Base-by-base conservation (phyloP, 2,888 invertebrate species). In the Ormyrus thymus region DNA sequence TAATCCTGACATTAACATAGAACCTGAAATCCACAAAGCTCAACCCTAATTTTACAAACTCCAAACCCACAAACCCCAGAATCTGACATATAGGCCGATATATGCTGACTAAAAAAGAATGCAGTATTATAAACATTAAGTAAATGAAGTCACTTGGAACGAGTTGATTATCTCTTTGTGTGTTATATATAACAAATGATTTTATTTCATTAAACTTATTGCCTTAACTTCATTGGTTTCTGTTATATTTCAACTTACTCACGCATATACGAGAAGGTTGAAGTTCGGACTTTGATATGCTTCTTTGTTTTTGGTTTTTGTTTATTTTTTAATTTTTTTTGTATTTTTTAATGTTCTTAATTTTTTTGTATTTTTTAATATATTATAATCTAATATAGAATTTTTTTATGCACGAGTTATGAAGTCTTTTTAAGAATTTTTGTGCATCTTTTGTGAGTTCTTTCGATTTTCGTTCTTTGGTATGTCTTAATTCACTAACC, bases 1-100 rank as follows among this genome's bases (percentile, higher is more conserved):
- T 29, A 29, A 29, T 29, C 29, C 29, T 29, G 29, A 29, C 29
- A 29, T 29, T 29, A 29, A 29, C 29, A 29, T 29, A 29, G 1
- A 29, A 29, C 29, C 5, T 7, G 7, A 11, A 58, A 58, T 5
- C 58, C 58, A 58, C 58, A 58, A 58, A 58, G 3, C 58, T 4
- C 10, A 58, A 58, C 11, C 58, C 10, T 51, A 51, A 51, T 9
- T 2, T 58, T 5, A 58, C 13, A n/a, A 58, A 58, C 58, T n/a
- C 13, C 7, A 58, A 58, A 58, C 58, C 58, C 13, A 58, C n/a
- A 58, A 58, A 58, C 58, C 58, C 13, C 10, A 58, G n/a, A 58
- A 10, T 58, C 13, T 13, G 58, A 3, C 7, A 58, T 58, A 58
- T n/a, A 58, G n/a, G 13, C 7, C 0, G 7, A 58, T 7, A 58